phyloP scores from a whole-genome alignment of 2,113 vertebrate genomes.

The Brachyhypopomus occidentalis region DNA sequence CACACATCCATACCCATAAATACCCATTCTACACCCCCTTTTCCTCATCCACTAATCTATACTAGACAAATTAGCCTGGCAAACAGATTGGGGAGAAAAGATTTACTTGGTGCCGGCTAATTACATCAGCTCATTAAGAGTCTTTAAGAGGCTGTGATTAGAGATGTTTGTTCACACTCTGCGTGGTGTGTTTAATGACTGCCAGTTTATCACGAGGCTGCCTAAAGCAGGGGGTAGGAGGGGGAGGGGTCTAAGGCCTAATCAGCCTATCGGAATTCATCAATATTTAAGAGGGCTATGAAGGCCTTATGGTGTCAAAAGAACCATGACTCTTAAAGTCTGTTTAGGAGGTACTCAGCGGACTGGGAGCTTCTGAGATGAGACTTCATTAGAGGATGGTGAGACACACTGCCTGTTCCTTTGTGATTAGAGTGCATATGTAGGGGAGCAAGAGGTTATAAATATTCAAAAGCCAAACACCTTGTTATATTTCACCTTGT shows the following conservation, averaged over 20 bases:
- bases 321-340: slow-evolving; percentile 46
- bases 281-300: slow-evolving; percentile 83
- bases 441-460: too few relatives aligned
- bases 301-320: slow-evolving; percentile 50
- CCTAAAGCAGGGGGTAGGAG: slow-evolving; percentile 63
- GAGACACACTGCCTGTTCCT: neutral
- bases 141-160: slow-evolving; percentile 87
- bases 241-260: slow-evolving; percentile 54
- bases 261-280: slow-evolving; percentile 85
- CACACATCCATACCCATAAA: slow-evolving; percentile 38
- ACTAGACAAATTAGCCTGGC: slow-evolving; percentile 63
- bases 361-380: slow-evolving; percentile 29
- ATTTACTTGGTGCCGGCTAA: slow-evolving; percentile 82
- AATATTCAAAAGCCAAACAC: too few relatives aligned
- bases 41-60: slow-evolving; percentile 57
- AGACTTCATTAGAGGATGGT: slow-evolving; percentile 4
- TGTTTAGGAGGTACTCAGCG: neutral
- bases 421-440: neutral
- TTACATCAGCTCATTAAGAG: slow-evolving; percentile 88
- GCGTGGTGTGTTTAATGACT: slow-evolving; percentile 76
- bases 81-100: slow-evolving; percentile 67
- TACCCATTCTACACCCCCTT: slow-evolving; percentile 39
- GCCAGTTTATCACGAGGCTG: slow-evolving; percentile 74
- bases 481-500: too few relatives aligned
- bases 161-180: slow-evolving; percentile 76